Conservation (phyloP, 2,888 invertebrate genomes). For the Uloborus plumipes region DNA sequence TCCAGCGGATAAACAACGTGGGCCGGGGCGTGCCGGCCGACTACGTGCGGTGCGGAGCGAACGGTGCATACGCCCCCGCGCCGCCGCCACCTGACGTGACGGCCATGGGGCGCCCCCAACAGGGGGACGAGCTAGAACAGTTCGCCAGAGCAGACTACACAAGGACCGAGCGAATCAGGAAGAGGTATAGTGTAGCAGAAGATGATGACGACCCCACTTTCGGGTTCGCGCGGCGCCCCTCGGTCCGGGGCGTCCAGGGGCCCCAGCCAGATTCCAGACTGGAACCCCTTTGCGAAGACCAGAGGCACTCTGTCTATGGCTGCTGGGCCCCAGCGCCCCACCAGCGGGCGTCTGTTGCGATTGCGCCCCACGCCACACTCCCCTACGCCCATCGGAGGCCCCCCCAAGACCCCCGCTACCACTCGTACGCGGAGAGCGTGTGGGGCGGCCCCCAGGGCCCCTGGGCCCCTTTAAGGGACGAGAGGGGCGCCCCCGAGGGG, state of each 20-base stretch:
- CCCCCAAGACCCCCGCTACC: slow-evolving; percentile 50
- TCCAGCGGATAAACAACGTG: slow-evolving; percentile 51
- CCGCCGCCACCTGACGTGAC: slow-evolving; percentile 10
- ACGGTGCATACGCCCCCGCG: slow-evolving; percentile 19
- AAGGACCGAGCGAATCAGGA: slow-evolving; percentile 66
- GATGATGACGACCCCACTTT: slow-evolving; percentile 67
- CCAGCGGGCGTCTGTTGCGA: slow-evolving; percentile 56
- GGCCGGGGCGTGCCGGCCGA: slow-evolving; percentile 1
- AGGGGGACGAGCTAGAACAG: slow-evolving; percentile 65
- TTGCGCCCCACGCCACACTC: slow-evolving; percentile 51
- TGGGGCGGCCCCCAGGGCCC: slow-evolving; percentile 45
- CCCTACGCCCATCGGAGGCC: slow-evolving; percentile 52
- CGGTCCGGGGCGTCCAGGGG: slow-evolving; percentile 66
- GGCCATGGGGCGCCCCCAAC: slow-evolving; percentile 20
- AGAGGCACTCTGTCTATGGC: slow-evolving; percentile 2
- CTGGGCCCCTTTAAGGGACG: slow-evolving; percentile 69
- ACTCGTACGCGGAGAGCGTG: slow-evolving; percentile 60
- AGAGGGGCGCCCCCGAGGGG: slow-evolving; percentile 82
- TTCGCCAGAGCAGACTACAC: slow-evolving; percentile 66
- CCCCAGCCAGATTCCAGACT: slow-evolving; percentile 34
- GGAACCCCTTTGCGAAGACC: slow-evolving; percentile 14
- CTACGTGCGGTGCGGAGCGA: slow-evolving; percentile 41
- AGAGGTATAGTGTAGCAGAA: slow-evolving; percentile 67
- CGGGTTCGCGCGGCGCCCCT: slow-evolving; percentile 67
- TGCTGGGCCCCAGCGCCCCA: slow-evolving; percentile 29